phyloP scores from a whole-genome alignment of 2,888 invertebrate genomes.

The Trimorus sp. region DNA sequence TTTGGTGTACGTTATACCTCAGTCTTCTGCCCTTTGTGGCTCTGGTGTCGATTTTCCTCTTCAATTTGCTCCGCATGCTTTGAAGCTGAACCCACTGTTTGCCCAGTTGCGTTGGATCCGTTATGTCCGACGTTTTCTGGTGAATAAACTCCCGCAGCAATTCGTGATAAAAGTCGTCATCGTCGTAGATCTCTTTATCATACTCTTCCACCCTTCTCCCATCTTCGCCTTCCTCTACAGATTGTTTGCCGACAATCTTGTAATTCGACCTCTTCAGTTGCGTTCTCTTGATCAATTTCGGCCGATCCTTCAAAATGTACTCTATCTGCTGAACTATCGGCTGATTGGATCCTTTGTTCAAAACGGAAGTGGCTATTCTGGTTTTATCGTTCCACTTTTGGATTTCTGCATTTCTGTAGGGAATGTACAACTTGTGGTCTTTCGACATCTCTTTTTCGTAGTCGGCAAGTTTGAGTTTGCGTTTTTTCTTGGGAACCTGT shows the following conservation, averaged over 20 bases:
- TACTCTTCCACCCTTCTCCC: constrained; percentile 83
- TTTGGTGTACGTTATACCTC: constrained; percentile 91
- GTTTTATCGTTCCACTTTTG: constrained; percentile 98
- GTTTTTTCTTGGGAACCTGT: constrained; percentile 62
- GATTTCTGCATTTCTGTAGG: constrained; percentile 90
- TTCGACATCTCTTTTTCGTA: constrained; percentile 84
- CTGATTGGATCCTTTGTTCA: constrained; percentile 86
- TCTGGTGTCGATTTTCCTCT: constrained; percentile 94
- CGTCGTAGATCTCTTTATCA: constrained; percentile 95
- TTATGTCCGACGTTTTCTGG: constrained; percentile 91
- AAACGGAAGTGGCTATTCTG: constrained; percentile 85
- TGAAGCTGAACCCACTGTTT: constrained; percentile 96
- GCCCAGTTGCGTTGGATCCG: constrained; percentile 92
- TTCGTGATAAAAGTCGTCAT: constrained; percentile 98
- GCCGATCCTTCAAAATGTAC: constrained; percentile 90
- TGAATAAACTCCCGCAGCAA: constrained; percentile 95
- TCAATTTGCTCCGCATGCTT: constrained; percentile 94
- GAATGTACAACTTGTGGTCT: constrained; percentile 84
- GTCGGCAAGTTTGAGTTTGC: constrained; percentile 80
- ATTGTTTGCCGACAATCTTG: constrained; percentile 85
- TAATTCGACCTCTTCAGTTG: constrained; percentile 90
- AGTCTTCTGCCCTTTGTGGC: constrained; percentile 97
- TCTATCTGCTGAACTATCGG: constrained; percentile 91
- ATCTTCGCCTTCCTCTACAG: constrained; percentile 72
- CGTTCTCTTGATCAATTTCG: constrained; percentile 89